Evolutionary conservation across 2,113 vertebrate genomes (phyloP).

Genomic region (Tonatia bakeri): DNA sequence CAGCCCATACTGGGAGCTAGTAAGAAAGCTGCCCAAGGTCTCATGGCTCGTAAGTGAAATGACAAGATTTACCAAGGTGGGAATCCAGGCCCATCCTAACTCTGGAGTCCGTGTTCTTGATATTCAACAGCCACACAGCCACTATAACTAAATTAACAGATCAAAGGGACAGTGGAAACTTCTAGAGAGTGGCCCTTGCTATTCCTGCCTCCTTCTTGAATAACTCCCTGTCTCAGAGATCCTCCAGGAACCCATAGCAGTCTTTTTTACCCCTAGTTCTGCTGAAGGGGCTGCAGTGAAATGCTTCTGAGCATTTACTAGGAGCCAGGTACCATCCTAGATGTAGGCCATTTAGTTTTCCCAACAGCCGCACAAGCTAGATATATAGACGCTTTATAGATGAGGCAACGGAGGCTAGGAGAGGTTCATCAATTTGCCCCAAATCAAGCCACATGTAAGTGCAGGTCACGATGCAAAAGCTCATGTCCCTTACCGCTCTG

Average conservation of each 20-base stretch:
- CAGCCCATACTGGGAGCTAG: background rate
- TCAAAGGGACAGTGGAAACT: background rate
- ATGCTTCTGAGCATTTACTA: background rate
- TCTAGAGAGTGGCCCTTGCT: background rate
- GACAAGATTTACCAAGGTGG: background rate
- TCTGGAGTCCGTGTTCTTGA: background rate
- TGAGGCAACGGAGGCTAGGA: background rate
- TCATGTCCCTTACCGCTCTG: background rate
- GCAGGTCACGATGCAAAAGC: background rate
- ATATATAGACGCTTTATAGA: background rate
- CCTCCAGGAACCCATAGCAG: background rate
- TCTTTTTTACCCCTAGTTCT: background rate
- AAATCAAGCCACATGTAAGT: background rate
- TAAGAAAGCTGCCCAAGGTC: background rate
- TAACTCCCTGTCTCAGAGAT: background rate
- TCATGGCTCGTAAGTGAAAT: background rate
- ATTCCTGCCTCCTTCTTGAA: background rate
- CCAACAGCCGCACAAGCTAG: background rate
- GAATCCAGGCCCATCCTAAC: background rate
- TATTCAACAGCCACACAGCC: background rate
- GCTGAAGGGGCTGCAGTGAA: background rate
- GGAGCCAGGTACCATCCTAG: background rate
- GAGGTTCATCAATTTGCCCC: background rate
- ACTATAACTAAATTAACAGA: background rate
- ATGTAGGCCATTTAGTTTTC: background rate